Base-by-base conservation (phyloP, 37 sponge, comb jelly and placozoan genomes). In the Beroe forskalii region DNA sequence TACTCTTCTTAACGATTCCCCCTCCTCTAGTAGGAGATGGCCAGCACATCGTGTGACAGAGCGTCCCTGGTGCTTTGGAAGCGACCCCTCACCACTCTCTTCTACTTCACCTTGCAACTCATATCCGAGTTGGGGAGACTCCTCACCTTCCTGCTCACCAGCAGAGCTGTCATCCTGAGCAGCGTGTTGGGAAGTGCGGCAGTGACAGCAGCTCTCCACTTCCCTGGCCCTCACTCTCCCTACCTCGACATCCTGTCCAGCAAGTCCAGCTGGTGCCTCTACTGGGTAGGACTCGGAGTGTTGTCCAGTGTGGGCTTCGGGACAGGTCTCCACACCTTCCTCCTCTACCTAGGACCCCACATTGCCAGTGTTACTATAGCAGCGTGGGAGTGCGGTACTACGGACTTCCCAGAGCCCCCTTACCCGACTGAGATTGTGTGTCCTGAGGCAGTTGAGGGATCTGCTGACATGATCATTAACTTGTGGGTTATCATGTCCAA, bases 331-430 rank as follows among this genome's bases (percentile, higher is more conserved):
- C 99, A 96, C 83, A 99, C 99, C 24, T 99, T 99, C 92, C 80
- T 97, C 27, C 93, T 97, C 62, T 97, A 97, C 72, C 92, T 97
- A 41, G 99, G 99, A n/a, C 99, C 99, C 24, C 95, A 95, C 94
- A 99, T 99, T 61, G 97, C 99, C n/a, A 93, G 95, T 61, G 99
- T 99, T 17, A 96, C 99, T 4, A 92, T 99, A 27, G 96, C 99
- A 36, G 99, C 99, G 23, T 99, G 96, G 95, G 93, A 93, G 23
- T 99, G 99, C 89, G 91, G 92, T 67, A 94, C 96, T 37, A 91
- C 96, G 14, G 93, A 99, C 90, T 99, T 99, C 67, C 99, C 99
- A 31, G 93, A 94, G 24, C 99, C 99, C 23, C 99, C 99, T 30
- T 99, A 92, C 42, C 92, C 92, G 1, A 66, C 61, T 19, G 67